These are phyloP conservation scores for Halocynthia aurantium DNA, from an alignment of 23 tunicate species.

Conservation along the genomic window DNA sequence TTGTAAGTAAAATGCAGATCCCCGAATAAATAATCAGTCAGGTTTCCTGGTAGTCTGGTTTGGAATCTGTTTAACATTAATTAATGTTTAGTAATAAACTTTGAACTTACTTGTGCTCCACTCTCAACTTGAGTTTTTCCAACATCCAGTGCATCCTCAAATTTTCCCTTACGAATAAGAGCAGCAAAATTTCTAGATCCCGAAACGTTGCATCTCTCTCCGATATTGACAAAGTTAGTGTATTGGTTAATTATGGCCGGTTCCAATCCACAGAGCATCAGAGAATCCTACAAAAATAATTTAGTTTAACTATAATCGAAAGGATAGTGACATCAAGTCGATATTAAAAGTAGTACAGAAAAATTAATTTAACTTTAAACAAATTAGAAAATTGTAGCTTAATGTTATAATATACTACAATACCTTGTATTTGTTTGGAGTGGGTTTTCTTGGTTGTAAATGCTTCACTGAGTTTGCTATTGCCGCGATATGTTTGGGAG, in stretches of 20 bases:
- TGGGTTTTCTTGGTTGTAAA: constrained; percentile 43
- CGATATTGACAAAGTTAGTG: constrained; percentile 88
- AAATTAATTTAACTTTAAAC: not conserved
- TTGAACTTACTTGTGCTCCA: constrained; percentile 65
- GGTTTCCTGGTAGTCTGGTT: not conserved
- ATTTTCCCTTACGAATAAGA: constrained; percentile 58
- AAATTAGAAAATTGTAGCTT: too few species aligned
- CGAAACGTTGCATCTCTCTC: constrained; percentile 90
- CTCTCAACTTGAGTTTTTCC: constrained; percentile 76
- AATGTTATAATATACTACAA: too few species aligned
- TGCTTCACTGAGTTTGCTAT: constrained; percentile 48
- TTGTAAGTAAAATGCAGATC: too few species aligned
- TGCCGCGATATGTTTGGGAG: constrained; percentile 77
- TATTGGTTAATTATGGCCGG: constrained; percentile 40
- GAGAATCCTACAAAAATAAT: constrained; percentile 14
- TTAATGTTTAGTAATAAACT: too few species aligned
- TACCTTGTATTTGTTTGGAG: constrained; percentile 38
- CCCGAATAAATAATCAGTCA: not conserved
- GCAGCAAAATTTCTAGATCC: constrained; percentile 66
- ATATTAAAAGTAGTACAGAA: not conserved
- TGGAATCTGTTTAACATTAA: too few species aligned
- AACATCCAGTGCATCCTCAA: constrained; percentile 70
- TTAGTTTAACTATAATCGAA: not conserved
- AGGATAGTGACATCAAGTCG: not conserved
- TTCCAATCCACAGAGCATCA: constrained; percentile 70